Base-by-base conservation (phyloP, 2,113 vertebrate species). In the Protomyctophum bolini region DNA sequence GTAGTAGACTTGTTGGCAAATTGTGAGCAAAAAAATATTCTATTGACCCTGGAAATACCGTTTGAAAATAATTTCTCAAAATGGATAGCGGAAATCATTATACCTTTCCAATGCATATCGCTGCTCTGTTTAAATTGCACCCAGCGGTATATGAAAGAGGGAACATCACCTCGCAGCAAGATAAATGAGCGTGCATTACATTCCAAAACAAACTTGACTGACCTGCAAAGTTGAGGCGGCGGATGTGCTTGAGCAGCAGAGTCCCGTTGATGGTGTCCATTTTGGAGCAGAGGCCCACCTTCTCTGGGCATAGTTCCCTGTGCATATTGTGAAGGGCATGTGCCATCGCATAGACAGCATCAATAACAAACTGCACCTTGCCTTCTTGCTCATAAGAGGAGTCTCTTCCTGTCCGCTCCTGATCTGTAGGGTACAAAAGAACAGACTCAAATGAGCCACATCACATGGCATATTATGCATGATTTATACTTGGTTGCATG, bases 361-460 rank as follows among this genome's bases (percentile, higher is more conserved):
- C 97, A 0, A 99, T 98, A 59, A 99, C 97, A 33, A 99, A 98
- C 85, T 98, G 97, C 48, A 98, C 97, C 79, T 99, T 99, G 68
- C 97, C 97, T 78, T 99, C 97, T 89, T 99, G 97, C 80, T 99
- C 97, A 0, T 98, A 99, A 0, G 93, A 86, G 0, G 97, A 98
- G 88, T 98, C 96, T 86, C 97, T 95, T 73, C 96, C 96, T 7
- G 98, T 99, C 75, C 97, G 92, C 86, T 99, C 97, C 0, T 97
- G 93, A 90, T 98, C 97, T 99, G 93, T 28, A 73, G 75, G 73
- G 86, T 0, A n/a, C 48, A 89, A 41, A 66, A 21, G 49, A 3
- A 84, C 6, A 66, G 8, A 55, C 7, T 46, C 5, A 63, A 3
- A 54, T 65, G 8, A 75, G 46, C 63, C 8, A 21, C 33, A 68